Base-by-base conservation (phyloP, 35 echinoderm and acorn worm genomes). In the Ophioderma brevispina region DNA sequence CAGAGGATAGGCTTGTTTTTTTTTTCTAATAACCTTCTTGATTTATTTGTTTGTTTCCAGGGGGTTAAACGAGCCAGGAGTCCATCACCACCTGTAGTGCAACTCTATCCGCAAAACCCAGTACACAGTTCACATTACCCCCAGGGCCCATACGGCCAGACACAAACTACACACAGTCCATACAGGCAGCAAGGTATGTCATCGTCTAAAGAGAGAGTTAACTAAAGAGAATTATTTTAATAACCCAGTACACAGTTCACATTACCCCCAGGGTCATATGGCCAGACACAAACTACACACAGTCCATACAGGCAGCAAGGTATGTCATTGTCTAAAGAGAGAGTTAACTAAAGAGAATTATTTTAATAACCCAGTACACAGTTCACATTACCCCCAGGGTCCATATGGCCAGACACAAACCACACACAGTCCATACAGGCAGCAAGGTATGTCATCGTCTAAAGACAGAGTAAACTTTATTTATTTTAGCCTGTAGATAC, bases 11-110 rank as follows among this genome's bases (percentile, higher is more conserved):
- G n/a, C n/a, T n/a, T n/a, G n/a, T n/a, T n/a, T n/a, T n/a, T n/a
- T n/a, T n/a, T n/a, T n/a, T n/a, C n/a, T n/a, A n/a, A n/a, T n/a
- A n/a, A n/a, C n/a, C n/a, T n/a, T n/a, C n/a, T n/a, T n/a, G n/a
- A n/a, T n/a, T n/a, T n/a, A n/a, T n/a, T n/a, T n/a, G n/a, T 79
- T 46, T 32, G 36, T 78, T 49, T 75, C 14, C 52, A 95, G 93
- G 91, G 86, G 34, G 91, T 99, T 23, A 99, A 99, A 80, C 82
- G 97, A 70, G 80, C 87, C 32, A 78, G 97, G 39, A 99, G 97
- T 81, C 97, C 93, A 32, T 99, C 97, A 38, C 97, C 97, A 0
- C 97, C 97, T 35, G 82, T 99, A 34, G 97, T 99, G 13, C 86
- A 99, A 31, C 93, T 99, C 8, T 99, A 99, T 80, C 97, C 97